Evolutionary conservation across 2,888 invertebrate species (phyloP).

Genomic region (Merodon equestris): DNA sequence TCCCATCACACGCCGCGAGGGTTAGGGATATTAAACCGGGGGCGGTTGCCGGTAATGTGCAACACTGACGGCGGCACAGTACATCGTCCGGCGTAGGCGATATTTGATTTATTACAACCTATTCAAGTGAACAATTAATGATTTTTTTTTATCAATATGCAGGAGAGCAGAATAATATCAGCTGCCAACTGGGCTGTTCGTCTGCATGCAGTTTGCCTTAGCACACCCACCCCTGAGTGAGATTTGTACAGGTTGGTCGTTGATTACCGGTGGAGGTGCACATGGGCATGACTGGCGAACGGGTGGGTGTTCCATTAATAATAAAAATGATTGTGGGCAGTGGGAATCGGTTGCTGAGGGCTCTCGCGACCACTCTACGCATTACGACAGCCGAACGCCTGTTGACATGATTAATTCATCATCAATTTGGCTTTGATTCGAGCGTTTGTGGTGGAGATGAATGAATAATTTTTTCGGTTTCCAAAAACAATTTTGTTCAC

Average conservation of each 20-base stretch:
- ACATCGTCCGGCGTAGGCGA: constrained; percentile 61
- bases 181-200: constrained; percentile 5
- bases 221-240: constrained; percentile 26
- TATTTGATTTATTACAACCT: constrained; percentile 65
- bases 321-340: constrained; percentile 30
- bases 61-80: constrained; percentile 22
- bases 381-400: constrained; percentile 18
- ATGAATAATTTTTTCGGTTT: constrained; percentile 54
- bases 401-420: constrained; percentile 66
- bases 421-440: constrained; percentile 49
- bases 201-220: background rate
- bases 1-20: constrained; percentile 21
- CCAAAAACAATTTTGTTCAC: constrained; percentile 14
- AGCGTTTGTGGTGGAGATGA: constrained; percentile 42
- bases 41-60: constrained; percentile 4
- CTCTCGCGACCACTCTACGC: constrained; percentile 4
- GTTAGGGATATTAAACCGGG: constrained; percentile 52
- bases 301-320: constrained; percentile 62
- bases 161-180: constrained; percentile 45
- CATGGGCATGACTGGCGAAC: no score
- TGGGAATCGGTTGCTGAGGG: constrained; percentile 30
- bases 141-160: constrained; percentile 51
- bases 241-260: constrained; percentile 52
- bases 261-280: constrained; percentile 23
- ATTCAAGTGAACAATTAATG: constrained; percentile 57